Conservation (phyloP, 2,797 vertebrate species). For the Myotis pilosus region DNA sequence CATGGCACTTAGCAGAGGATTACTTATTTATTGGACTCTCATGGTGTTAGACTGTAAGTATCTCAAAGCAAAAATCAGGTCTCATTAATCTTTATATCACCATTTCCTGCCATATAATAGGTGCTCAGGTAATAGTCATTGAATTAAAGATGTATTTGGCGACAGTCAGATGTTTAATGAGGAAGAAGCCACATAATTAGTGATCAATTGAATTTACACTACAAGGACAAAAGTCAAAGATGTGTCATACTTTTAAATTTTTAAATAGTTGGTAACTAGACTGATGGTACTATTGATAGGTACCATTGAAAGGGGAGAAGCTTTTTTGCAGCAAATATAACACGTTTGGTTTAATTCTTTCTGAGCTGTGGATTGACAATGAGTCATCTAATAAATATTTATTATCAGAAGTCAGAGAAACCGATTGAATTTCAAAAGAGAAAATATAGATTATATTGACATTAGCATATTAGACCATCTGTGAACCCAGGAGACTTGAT, state of each 20-base stretch:
- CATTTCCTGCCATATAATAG: not conserved
- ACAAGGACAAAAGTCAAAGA: not conserved
- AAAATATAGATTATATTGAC: not conserved
- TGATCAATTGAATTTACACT: not conserved
- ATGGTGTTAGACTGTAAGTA: not conserved
- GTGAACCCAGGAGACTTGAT: not conserved
- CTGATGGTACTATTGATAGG: not conserved
- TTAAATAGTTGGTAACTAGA: not conserved
- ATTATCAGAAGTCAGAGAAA: slow-evolving; percentile 41
- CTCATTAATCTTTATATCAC: not conserved
- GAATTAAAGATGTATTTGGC: slow-evolving; percentile 6
- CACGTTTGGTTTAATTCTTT: not conserved
- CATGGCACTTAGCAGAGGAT: not conserved
- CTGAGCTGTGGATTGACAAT: not conserved
- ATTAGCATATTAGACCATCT: not conserved
- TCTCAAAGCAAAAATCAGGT: not conserved
- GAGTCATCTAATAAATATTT: slow-evolving; percentile 4
- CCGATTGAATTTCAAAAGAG: not conserved
- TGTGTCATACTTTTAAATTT: not conserved
- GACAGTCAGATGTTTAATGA: not conserved
- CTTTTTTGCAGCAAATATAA: not conserved
- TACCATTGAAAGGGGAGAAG: not conserved
- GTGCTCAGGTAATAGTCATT: not conserved
- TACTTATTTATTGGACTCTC: not conserved
- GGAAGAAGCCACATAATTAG: not conserved